A percentile compares a stretch with the other conserved stretches of the same genome.
Conservation (phyloP, 2,888 invertebrate species). For the Rotaria macrura region DNA sequence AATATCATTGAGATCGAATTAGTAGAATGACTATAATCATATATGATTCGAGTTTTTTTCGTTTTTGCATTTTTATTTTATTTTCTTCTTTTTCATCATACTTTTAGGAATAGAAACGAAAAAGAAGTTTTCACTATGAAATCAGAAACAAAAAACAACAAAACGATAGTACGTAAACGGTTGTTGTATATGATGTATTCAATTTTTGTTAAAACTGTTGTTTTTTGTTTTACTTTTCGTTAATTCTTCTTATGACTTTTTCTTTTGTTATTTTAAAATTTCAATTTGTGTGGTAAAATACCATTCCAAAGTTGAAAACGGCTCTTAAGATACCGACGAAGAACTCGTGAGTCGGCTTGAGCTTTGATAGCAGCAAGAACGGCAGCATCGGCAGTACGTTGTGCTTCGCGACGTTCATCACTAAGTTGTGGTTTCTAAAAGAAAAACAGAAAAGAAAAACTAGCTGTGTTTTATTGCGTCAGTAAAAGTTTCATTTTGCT, state of each 20-base stretch:
- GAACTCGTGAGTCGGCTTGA: conserved; percentile 12
- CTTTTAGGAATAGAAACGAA: not conserved
- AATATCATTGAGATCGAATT: no score
- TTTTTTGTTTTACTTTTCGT: not conserved
- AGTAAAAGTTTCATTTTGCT: no score
- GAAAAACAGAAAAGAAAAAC: conserved; percentile 38
- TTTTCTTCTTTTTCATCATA: not conserved
- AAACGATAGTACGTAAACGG: not conserved
- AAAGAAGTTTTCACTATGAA: not conserved
- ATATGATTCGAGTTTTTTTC: not conserved
- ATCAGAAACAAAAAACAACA: not conserved
- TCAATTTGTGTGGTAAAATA: conserved; percentile 89
- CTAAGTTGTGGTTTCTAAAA: conserved; percentile 63
- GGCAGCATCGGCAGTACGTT: conserved; percentile 65
- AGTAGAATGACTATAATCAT: not conserved
- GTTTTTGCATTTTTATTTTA: not conserved
- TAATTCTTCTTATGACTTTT: no score
- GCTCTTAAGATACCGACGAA: conserved; percentile 74
- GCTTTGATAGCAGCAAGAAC: conserved; percentile 67
- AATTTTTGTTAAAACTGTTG: not conserved
- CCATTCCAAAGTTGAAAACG: conserved; percentile 84
- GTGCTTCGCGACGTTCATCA: conserved; percentile 79
- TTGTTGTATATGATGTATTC: not conserved
- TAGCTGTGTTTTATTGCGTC: no score
- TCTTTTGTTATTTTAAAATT: conserved; percentile 60